phyloP scores from a whole-genome alignment of 2,888 invertebrate species.

The Parthenolecanium corni region DNA sequence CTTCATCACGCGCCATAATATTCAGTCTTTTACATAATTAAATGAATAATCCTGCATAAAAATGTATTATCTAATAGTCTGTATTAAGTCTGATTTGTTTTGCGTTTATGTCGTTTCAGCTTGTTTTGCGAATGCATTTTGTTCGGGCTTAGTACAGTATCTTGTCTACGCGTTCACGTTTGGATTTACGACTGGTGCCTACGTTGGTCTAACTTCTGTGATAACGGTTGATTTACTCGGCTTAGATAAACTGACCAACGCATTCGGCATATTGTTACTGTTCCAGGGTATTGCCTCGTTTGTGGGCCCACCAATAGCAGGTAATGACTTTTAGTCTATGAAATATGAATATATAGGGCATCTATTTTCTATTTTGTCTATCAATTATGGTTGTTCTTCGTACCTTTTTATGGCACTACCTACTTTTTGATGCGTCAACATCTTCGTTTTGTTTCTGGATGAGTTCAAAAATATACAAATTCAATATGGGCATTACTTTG shows the following conservation, averaged over 20 bases:
- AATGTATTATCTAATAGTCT: too few relatives aligned
- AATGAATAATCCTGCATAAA: too few relatives aligned
- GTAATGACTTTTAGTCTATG: conserved; percentile 50
- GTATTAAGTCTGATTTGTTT: too few relatives aligned
- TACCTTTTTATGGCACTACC: not conserved
- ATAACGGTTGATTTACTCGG: conserved; percentile 88
- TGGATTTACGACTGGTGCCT: conserved; percentile 87
- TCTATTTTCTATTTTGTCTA: not conserved
- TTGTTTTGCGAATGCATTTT: conserved; percentile 57
- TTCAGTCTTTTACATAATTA: too few relatives aligned
- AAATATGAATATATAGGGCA: not conserved
- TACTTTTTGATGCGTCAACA: not conserved
- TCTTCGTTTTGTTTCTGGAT: not conserved
- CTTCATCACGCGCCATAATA: too few relatives aligned
- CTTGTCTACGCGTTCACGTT: conserved; percentile 66
- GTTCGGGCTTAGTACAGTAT: conserved; percentile 58
- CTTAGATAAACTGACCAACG: conserved; percentile 86
- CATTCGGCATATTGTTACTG: conserved; percentile 80
- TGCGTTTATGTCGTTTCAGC: too few relatives aligned
- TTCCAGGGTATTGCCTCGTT: conserved; percentile 91
- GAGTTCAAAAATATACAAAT: too few relatives aligned
- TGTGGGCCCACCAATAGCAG: conserved; percentile 84
- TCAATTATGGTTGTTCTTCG: too few relatives aligned
- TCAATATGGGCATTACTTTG: too few relatives aligned
- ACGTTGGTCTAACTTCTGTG: conserved; percentile 92